Evolutionary conservation across 2,797 vertebrate species (phyloP).

Genomic region (Poecilia velifera): DNA sequence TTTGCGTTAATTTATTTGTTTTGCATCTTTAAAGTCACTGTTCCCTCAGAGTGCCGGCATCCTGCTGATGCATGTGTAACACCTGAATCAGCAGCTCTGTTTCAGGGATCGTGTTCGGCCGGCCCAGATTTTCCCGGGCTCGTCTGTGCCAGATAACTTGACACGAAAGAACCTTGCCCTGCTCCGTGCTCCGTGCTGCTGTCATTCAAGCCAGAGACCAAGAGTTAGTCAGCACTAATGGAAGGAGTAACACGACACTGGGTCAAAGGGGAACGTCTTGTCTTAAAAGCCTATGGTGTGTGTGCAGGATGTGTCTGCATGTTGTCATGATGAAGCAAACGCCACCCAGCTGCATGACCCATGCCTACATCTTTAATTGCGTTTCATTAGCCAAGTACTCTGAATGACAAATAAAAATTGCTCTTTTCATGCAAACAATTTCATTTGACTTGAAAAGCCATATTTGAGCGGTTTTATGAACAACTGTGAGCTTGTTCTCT

Average conservation of each 20-base stretch:
- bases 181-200: slow-evolving; percentile 37
- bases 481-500: slow-evolving; percentile 24
- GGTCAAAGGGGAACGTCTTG: slow-evolving; percentile 51
- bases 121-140: slow-evolving; percentile 71
- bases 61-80: slow-evolving; percentile 55
- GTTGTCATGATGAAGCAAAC: slow-evolving; percentile 59
- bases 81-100: slow-evolving; percentile 63
- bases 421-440: background rate
- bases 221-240: slow-evolving; percentile 77
- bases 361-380: slow-evolving; percentile 39
- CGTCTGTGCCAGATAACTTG: slow-evolving; percentile 69
- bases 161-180: slow-evolving; percentile 53
- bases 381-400: slow-evolving; percentile 24
- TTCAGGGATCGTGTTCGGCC: slow-evolving; percentile 76
- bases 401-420: background rate
- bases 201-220: slow-evolving; percentile 65
- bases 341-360: slow-evolving; percentile 45
- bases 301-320: slow-evolving; percentile 20
- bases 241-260: slow-evolving; percentile 71
- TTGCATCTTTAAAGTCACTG: slow-evolving; percentile 40
- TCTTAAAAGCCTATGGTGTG: slow-evolving; percentile 38
- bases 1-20: background rate
- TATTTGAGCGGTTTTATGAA: slow-evolving; percentile 34
- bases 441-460: slow-evolving; percentile 6
- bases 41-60: slow-evolving; percentile 41